Evolutionary conservation across 2,113 vertebrate genomes (phyloP), one percentile per base, ranked within the genome.

Genomic region (Pimephales promelas): DNA sequence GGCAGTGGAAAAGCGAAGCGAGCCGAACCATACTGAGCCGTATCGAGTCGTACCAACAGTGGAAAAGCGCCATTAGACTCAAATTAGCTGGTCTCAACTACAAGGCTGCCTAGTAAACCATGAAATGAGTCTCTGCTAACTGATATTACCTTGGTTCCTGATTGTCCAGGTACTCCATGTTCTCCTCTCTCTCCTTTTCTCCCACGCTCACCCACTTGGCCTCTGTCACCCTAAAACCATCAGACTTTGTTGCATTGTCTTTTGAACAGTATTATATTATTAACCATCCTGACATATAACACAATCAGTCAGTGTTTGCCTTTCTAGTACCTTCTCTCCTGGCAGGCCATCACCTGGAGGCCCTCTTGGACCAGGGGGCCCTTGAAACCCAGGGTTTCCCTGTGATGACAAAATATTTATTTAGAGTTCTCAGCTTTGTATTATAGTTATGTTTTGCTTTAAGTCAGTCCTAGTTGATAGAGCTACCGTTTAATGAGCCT

Each of bases 361-460:
- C 14, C 96, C 96, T 24, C 96, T 95, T 52, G 86, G 89, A 22
- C 96, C 97, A 71, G 89, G 34, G 36, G 86, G 83, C 5, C 96
- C 96, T 85, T 89, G 92, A 92, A 94, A 94, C 43, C 96, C 96
- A 84, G 92, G 93, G 22, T 97, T 94, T 81, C 97, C 97, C 96
- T 97, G 34, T 40, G 86, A 40, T n/a, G 2, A 76, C 18, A 36
- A 31, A 59, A 59, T 36, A 10, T 43, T 45, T 7, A 45, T 45
- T 71, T 71, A 71, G 5, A 24, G 36, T n/a, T 45, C 36, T 45
- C 24, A 45, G 11, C 5, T 71, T 22, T 43, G 34, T n/a, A 43
- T 70, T 4, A 20, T n/a, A 24, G 24, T 36, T 36, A 31, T 52
- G 72, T 52, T 26, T 14, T 22, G 28, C 43, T 54, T 45, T 31